phyloP scores from a whole-genome alignment of 2,888 invertebrate genomes.

The Drosophila aldrichi region DNA sequence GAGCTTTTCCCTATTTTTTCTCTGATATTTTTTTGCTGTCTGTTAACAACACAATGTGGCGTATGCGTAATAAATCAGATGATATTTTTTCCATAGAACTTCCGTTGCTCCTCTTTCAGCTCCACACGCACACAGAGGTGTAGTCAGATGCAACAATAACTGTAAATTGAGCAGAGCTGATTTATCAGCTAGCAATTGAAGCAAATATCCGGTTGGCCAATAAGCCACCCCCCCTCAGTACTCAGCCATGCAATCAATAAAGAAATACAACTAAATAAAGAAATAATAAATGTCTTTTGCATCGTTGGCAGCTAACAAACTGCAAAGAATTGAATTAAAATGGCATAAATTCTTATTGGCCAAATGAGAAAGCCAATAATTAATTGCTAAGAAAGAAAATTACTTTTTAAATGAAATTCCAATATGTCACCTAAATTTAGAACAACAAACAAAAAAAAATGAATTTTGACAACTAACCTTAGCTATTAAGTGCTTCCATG shows the following conservation, averaged over 20 bases:
- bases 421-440: background rate
- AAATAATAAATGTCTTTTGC: slow-evolving; percentile 2
- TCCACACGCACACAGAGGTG: background rate
- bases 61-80: slow-evolving; percentile 45
- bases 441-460: background rate
- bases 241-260: slow-evolving; percentile 20
- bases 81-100: slow-evolving; percentile 4
- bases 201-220: slow-evolving; percentile 12
- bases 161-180: slow-evolving; percentile 31
- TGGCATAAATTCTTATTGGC: background rate
- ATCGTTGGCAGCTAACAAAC: background rate
- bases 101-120: background rate
- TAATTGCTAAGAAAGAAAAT: background rate
- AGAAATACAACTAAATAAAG: background rate
- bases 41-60: slow-evolving; percentile 26
- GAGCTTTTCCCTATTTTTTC: background rate
- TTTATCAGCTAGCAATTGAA: slow-evolving; percentile 28
- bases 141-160: slow-evolving; percentile 19
- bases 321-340: background rate
- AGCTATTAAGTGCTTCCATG: slow-evolving; percentile 16
- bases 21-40: background rate
- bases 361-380: background rate
- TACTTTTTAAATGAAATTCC: background rate
- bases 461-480: slow-evolving; percentile 18
- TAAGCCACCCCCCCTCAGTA: background rate